Evolutionary conservation across 2,888 invertebrate genomes (phyloP).

Genomic region (Exocentrus adspersus): DNA sequence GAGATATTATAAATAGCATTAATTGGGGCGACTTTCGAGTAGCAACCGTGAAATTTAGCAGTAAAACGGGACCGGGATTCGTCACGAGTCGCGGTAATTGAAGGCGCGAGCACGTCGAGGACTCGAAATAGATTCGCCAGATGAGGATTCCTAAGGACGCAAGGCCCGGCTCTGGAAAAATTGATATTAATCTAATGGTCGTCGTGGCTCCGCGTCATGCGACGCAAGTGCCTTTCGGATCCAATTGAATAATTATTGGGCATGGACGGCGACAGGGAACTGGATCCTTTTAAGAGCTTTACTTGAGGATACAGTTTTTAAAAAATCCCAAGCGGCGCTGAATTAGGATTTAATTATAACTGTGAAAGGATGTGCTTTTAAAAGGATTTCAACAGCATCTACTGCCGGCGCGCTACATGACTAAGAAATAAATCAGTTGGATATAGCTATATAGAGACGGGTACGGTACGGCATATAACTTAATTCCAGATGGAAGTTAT

Average conservation of each 20-base stretch:
- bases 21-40: slow-evolving; percentile 11
- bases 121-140: no score
- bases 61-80: neutral
- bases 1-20: slow-evolving; percentile 22
- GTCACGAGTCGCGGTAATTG: neutral
- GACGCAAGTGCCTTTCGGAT: slow-evolving; percentile 30
- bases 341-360: slow-evolving; percentile 16
- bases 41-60: slow-evolving; percentile 13
- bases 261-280: neutral
- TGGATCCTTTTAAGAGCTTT: no score
- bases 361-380: neutral
- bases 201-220: slow-evolving; percentile 27
- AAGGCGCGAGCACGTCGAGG: no score
- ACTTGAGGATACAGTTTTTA: no score
- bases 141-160: no score
- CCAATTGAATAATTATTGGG: slow-evolving; percentile 34
- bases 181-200: slow-evolving; percentile 32
- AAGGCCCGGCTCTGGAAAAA: no score
- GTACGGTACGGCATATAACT: no score
- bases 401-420: neutral
- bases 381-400: neutral
- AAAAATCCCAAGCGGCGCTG: neutral
- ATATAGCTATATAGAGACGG: no score
- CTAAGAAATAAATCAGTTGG: neutral
- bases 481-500: no score